Percentiles rank a stretch among this genome's conserved stretches.
Evolutionary conservation across 2,797 vertebrate genomes (phyloP).

Genomic region (Philypnodon macrostomus): DNA sequence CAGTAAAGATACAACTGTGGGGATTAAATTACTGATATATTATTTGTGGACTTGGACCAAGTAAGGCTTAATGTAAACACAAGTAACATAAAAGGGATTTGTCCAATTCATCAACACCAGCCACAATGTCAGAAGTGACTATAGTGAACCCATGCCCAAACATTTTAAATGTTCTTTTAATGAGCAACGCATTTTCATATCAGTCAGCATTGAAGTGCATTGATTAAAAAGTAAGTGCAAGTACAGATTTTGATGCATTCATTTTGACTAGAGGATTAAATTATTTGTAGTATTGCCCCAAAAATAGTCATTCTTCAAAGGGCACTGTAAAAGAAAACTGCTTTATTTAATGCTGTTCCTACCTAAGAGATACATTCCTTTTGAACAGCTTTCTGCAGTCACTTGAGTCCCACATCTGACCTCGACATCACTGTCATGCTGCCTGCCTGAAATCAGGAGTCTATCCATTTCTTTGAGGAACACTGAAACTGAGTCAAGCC

Average conservation of each 20-base stretch:
- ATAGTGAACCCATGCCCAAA: constrained; percentile 74
- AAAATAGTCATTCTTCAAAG: constrained; percentile 73
- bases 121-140: constrained; percentile 60
- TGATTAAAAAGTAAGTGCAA: constrained; percentile 82
- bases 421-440: constrained; percentile 59
- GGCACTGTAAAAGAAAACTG: constrained; percentile 66
- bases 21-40: constrained; percentile 26
- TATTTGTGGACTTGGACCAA: too few species aligned
- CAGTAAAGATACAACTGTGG: constrained; percentile 40
- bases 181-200: constrained; percentile 77
- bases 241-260: constrained; percentile 81
- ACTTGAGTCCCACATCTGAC: constrained; percentile 56
- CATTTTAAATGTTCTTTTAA: constrained; percentile 73
- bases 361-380: constrained; percentile 77
- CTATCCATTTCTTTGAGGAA: constrained; percentile 61
- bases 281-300: constrained; percentile 69
- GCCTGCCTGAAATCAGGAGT: constrained; percentile 65
- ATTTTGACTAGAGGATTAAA: constrained; percentile 74
- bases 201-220: constrained; percentile 81
- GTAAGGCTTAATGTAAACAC: too few species aligned
- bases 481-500: constrained; percentile 64
- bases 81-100: too few species aligned
- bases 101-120: constrained; percentile 46
- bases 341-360: constrained; percentile 78
- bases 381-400: constrained; percentile 54